A percentile compares a stretch with the other conserved stretches of the same genome.
Evolutionary conservation across 2,113 vertebrate species (phyloP).

Genomic region (Lepisosteus oculatus): DNA sequence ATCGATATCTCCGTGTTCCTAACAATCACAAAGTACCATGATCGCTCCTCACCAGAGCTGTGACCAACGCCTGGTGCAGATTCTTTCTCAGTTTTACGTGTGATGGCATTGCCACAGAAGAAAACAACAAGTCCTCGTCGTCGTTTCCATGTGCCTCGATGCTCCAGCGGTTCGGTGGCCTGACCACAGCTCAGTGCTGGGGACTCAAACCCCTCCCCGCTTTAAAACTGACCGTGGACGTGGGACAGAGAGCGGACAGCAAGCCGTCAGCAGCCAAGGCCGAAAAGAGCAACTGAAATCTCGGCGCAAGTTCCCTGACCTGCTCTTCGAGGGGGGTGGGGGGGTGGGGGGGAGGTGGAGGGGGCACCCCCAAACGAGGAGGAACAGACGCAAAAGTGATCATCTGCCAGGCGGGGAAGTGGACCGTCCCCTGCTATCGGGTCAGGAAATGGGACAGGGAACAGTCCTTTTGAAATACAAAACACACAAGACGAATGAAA

Average conservation of each 20-base stretch:
- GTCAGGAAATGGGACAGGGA: conserved; percentile 11
- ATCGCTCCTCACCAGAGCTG: conserved; percentile 10
- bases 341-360: neutral
- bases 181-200: too few relatives aligned
- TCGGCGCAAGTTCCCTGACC: neutral
- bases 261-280: conserved; percentile 7
- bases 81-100: neutral
- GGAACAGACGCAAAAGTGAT: too few relatives aligned
- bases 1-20: conserved; percentile 14
- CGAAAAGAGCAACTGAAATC: neutral
- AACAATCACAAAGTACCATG: conserved; percentile 21
- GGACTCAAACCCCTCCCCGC: neutral
- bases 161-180: too few relatives aligned
- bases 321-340: neutral
- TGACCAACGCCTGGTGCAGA: neutral
- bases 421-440: too few relatives aligned
- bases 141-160: neutral
- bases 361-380: neutral
- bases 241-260: conserved; percentile 13
- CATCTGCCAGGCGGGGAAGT: too few relatives aligned
- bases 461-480: conserved; percentile 31
- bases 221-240: neutral
- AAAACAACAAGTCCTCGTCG: neutral
- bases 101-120: neutral
- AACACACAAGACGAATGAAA: conserved; percentile 26